phyloP scores from a whole-genome alignment of 1,140 invertebrate species.

The Batillaria attramentaria region DNA sequence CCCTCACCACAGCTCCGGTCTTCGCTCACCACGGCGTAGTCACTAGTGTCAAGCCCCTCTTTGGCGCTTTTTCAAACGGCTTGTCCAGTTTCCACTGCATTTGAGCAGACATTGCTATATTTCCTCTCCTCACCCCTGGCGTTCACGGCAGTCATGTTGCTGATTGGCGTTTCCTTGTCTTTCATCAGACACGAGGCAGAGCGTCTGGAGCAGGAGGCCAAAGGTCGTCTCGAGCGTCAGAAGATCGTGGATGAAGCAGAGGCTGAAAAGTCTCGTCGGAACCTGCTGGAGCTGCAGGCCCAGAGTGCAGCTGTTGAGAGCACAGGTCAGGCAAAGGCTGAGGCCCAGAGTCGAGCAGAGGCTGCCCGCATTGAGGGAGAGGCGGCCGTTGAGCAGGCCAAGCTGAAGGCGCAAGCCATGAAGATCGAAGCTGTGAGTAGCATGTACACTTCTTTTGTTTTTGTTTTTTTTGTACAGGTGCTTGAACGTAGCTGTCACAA shows the following conservation, averaged over 20 bases:
- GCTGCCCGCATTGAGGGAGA: slow-evolving; percentile 74
- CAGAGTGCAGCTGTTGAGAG: slow-evolving; percentile 70
- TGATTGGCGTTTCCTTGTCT: neutral
- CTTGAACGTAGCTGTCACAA: neutral
- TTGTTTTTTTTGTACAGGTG: neutral
- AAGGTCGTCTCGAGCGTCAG: slow-evolving; percentile 74
- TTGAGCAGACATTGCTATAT: too few relatives aligned
- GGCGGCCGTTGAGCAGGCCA: slow-evolving; percentile 74
- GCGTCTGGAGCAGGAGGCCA: slow-evolving; percentile 75
- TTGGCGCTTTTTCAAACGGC: too few relatives aligned
- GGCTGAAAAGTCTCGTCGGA: slow-evolving; percentile 72
- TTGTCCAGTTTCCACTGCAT: too few relatives aligned
- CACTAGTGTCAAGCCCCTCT: too few relatives aligned
- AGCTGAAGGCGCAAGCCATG: slow-evolving; percentile 72
- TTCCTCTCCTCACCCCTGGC: too few relatives aligned
- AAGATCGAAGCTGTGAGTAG: slow-evolving; percentile 74
- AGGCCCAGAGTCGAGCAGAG: slow-evolving; percentile 74
- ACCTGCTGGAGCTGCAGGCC: slow-evolving; percentile 73
- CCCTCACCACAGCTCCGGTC: too few relatives aligned
- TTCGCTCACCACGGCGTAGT: too few relatives aligned
- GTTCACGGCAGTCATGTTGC: too few relatives aligned
- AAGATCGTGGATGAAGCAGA: slow-evolving; percentile 74
- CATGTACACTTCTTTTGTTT: too few relatives aligned
- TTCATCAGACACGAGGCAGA: slow-evolving; percentile 74
- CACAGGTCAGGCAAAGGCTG: slow-evolving; percentile 75